These are phyloP conservation scores for Xyrauchen texanus DNA, from an alignment of 2,113 vertebrate species.

Conservation along the genomic window DNA sequence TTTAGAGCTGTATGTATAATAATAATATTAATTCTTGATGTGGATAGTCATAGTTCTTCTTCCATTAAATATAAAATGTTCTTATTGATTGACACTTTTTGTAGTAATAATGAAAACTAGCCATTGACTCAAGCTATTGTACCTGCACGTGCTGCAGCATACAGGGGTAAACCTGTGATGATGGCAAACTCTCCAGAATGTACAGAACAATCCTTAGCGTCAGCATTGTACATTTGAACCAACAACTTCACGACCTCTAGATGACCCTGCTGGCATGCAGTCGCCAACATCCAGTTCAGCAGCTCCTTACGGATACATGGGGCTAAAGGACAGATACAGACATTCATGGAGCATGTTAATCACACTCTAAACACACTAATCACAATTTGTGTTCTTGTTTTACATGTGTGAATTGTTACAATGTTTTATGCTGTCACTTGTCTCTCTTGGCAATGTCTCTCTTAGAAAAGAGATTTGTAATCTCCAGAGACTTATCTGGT, in stretches of 20 bases:
- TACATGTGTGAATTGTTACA: no score
- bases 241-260: constrained; percentile 84
- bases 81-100: background rate
- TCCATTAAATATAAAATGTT: no score
- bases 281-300: constrained; percentile 88
- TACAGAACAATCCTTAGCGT: constrained; percentile 81
- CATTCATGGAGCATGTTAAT: background rate
- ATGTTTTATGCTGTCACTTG: no score
- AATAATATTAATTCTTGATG: no score
- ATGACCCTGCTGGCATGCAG: constrained; percentile 87
- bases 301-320: constrained; percentile 75
- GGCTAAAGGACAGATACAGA: constrained; percentile 61
- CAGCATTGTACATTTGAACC: constrained; percentile 79
- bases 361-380: background rate
- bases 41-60: no score
- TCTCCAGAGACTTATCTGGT: no score
- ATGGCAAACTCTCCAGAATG: constrained; percentile 84
- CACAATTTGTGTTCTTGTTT: no score
- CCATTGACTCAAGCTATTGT: background rate
- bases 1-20: no score
- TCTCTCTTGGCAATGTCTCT: no score
- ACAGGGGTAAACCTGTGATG: constrained; percentile 85
- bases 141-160: constrained; percentile 89
- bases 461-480: no score
- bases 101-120: background rate